Evolutionary conservation across 2,797 vertebrate species (phyloP).

Genomic region (Megaceryle alcyon): DNA sequence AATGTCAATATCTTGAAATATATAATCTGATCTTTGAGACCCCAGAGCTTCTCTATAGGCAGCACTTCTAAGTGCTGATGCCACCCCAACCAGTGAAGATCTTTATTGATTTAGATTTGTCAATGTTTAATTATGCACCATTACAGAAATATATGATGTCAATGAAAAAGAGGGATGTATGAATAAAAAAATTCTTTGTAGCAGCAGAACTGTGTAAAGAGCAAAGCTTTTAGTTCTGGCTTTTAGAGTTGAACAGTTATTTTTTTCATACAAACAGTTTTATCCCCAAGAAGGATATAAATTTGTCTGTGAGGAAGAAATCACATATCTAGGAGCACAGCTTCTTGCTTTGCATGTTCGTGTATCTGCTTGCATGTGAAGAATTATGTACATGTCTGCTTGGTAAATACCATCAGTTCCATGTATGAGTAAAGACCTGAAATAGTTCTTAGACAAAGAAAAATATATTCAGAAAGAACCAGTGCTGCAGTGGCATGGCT

Average conservation of each 20-base stretch:
- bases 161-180: slow-evolving; percentile 41
- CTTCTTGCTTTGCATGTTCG: background rate
- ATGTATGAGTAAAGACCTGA: background rate
- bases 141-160: slow-evolving; percentile 50
- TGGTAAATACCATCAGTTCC: background rate
- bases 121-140: slow-evolving; percentile 66
- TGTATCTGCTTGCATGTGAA: background rate
- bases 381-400: background rate
- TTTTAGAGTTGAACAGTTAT: background rate
- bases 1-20: slow-evolving; percentile 18
- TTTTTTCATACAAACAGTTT: background rate
- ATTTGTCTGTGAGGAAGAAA: background rate
- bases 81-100: background rate
- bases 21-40: background rate
- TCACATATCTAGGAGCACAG: background rate
- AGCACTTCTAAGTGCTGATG: slow-evolving; percentile 6
- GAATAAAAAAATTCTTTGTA: slow-evolving; percentile 51
- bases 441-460: background rate
- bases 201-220: slow-evolving; percentile 47
- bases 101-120: slow-evolving; percentile 61
- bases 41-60: background rate
- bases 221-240: slow-evolving; percentile 56
- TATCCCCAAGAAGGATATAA: background rate
- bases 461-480: background rate
- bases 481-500: background rate